Conservation (phyloP, 2,888 invertebrate genomes). For the Dione vanillae region DNA sequence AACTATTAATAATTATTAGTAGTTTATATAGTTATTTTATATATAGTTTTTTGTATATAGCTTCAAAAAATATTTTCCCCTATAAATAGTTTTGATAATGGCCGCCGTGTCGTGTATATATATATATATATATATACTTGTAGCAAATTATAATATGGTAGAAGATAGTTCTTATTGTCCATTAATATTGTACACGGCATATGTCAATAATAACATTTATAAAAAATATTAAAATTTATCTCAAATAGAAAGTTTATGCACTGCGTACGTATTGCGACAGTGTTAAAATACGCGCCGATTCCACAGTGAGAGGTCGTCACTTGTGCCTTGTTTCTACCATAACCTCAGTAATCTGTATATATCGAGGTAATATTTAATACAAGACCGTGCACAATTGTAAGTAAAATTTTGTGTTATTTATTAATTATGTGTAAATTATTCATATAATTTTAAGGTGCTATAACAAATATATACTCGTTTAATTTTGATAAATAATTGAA, state of each 20-base stretch:
- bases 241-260: constrained; percentile 6
- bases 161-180: too few relatives aligned
- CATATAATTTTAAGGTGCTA: not conserved
- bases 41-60: too few relatives aligned
- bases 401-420: not conserved
- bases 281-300: constrained; percentile 33
- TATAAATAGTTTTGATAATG: too few relatives aligned
- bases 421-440: not conserved
- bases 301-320: constrained; percentile 33
- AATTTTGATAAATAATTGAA: not conserved
- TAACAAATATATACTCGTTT: not conserved
- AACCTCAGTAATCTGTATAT: not conserved
- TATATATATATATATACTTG: too few relatives aligned
- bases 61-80: too few relatives aligned
- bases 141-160: too few relatives aligned
- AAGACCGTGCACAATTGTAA: not conserved
- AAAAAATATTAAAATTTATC: not conserved
- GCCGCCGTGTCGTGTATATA: too few relatives aligned
- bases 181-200: too few relatives aligned
- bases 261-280: constrained; percentile 7
- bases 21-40: too few relatives aligned
- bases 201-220: not conserved
- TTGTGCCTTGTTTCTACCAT: constrained; percentile 4
- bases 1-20: too few relatives aligned
- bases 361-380: not conserved